Base-by-base conservation (phyloP, 2,113 vertebrate genomes). In the Centropus bengalensis region DNA sequence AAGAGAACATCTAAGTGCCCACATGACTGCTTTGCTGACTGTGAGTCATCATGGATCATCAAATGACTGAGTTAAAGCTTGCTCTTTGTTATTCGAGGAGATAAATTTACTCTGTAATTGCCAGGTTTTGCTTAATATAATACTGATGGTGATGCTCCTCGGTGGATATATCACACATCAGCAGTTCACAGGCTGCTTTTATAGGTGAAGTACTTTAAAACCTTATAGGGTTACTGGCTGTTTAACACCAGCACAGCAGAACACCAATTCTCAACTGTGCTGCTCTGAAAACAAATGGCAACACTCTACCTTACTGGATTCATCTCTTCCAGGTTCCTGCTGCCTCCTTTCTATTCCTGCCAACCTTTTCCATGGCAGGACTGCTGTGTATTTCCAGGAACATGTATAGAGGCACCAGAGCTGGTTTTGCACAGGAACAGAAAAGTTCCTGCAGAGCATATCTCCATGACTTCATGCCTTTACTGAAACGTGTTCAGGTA, bases 31-130 rank as follows among this genome's bases (percentile, higher is more conserved):
- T 76, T 30, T 73, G 36, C 73, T 45, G 21, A 36, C 58, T 68
- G 8, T 67, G 58, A 86, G 47, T 78, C 47, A 91, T 16, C 20
- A n/a, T 16, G 23, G 66, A 69, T 40, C 76, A 63, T 78, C 30
- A 67, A 22, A 17, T 44, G 38, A 76, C 33, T 0, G 0, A 66
- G 36, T 30, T 82, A 67, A 78, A 88, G 23, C 28, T 71, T 81
- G 33, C 13, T 86, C 30, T 85, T 66, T 81, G 38, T 85, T 95
- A n/a, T 86, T 74, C 85, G 52, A 85, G 60, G 52, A 90, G 76
- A 52, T 22, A 69, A 5, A 21, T 24, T 78, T 91, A 58, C 33
- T 16, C 6, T 44, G 26, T 14, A 86, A 83, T 86, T 66, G 38
- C 60, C 70, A 70, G 54, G 7, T 73, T 89, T 90, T 63, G 56